Evolutionary conservation across 1,140 invertebrate genomes (phyloP).

Genomic region (Bombus consobrinus): DNA sequence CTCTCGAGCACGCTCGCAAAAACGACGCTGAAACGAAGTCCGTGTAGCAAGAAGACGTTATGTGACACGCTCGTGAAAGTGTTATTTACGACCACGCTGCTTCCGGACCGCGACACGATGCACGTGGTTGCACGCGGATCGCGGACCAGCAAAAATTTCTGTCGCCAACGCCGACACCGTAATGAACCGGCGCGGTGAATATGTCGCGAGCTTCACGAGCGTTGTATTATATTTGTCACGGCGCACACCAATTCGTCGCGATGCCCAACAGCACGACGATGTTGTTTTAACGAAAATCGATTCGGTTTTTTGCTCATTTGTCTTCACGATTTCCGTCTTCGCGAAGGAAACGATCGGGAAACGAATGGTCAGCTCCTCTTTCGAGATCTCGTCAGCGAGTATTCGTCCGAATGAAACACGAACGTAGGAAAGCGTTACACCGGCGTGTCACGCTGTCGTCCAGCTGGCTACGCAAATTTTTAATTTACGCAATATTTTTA

Average conservation of each 20-base stretch:
- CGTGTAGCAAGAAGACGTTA: conserved; percentile 65
- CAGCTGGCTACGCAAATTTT: not conserved
- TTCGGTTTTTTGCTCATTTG: not conserved
- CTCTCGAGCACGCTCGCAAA: conserved; percentile 39
- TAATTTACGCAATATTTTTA: conserved; percentile 2
- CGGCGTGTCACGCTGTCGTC: too few relatives aligned
- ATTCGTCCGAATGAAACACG: not conserved
- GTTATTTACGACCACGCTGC: conserved; percentile 58
- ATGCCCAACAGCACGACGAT: not conserved
- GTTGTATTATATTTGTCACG: conserved; percentile 9
- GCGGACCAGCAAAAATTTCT: conserved; percentile 47
- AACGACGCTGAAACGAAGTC: conserved; percentile 56
- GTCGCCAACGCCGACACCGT: conserved; percentile 31
- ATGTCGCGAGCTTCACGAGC: not conserved
- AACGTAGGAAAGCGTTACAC: not conserved
- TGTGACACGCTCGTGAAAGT: conserved; percentile 61
- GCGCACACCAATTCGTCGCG: not conserved
- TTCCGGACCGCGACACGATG: conserved; percentile 27
- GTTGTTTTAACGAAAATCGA: conserved; percentile 1
- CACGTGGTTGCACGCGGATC: conserved; percentile 2
- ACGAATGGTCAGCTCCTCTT: too few relatives aligned
- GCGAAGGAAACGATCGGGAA: not conserved
- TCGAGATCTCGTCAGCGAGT: too few relatives aligned
- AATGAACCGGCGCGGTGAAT: conserved; percentile 37
- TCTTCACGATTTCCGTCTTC: not conserved